phyloP scores from a whole-genome alignment of 2,797 vertebrate genomes.

The Rhinichthys osculus region DNA sequence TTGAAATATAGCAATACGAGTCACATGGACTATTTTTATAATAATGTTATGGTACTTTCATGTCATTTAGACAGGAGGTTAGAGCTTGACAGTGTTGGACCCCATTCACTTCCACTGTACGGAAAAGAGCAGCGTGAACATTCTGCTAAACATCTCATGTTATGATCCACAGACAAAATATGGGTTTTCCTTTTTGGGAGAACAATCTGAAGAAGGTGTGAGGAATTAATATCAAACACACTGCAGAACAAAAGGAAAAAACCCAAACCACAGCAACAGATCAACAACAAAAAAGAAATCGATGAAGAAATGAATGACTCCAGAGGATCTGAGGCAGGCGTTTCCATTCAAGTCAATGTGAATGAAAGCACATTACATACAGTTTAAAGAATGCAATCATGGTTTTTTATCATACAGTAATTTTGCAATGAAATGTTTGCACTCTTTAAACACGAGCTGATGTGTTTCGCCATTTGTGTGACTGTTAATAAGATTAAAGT shows the following conservation, averaged over 20 bases:
- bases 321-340: not conserved
- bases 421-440: not conserved
- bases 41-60: not conserved
- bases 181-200: not conserved
- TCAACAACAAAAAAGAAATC: not conserved
- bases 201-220: not conserved
- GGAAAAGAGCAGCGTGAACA: not conserved
- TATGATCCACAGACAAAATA: not conserved
- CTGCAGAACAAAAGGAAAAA: not conserved
- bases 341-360: not conserved
- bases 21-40: not conserved
- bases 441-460: constrained; percentile 7
- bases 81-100: too few relatives aligned
- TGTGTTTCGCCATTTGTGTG: constrained; percentile 22
- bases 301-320: not conserved
- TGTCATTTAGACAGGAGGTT: not conserved
- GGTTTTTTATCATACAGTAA: not conserved
- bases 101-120: not conserved
- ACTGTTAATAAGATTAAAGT: not conserved
- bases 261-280: not conserved
- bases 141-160: not conserved
- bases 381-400: not conserved
- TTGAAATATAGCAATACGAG: not conserved
- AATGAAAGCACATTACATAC: not conserved
- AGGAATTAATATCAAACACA: not conserved